Base-by-base conservation (phyloP, 2,113 vertebrate genomes). In the Mugil cephalus region DNA sequence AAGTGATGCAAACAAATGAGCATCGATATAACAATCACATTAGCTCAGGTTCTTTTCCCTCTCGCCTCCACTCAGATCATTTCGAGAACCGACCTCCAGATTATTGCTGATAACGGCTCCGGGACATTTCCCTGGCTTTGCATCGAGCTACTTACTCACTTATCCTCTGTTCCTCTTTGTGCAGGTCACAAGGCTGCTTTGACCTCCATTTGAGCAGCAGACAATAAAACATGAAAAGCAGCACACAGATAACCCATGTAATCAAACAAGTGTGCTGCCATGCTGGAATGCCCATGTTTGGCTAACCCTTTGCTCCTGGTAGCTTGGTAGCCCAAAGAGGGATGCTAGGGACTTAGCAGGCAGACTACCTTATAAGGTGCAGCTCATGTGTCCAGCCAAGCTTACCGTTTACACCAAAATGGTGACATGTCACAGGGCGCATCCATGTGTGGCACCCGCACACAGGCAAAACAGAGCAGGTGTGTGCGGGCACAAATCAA, bases 321-420 rank as follows among this genome's bases (percentile, higher is more conserved):
- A 51, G 82, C 91, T 55, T 69, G 34, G 86, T 85, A 77, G 65
- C 70, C 76, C 79, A 87, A 90, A 93, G 92, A 92, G 92, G 91
- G 93, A 94, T 82, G 92, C 94, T 93, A 90, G 85, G 93, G 94
- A 92, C 91, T 94, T 77, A 50, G 69, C 40, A 21, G 64, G 46
- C 66, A 12, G 43, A 56, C 82, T 79, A 48, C 96, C 96, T 96
- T 97, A 95, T 97, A 97, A 94, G 96, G 96, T 93, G 94, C 88
- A n/a, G 72, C 78, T 72, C 58, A 18, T 46, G 81, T 91, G 93
- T 90, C 92, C 93, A 92, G 90, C 89, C 80, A 84, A 87, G 88
- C 88, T 69, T 79, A 80, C 56, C 75, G 64, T 92, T 90, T 87
- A 91, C 79, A 86, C 91, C 88, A 89, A 87, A 91, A 90, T 39